These are phyloP conservation scores for Himalopsyche kuldschensis DNA, from an alignment of 2,888 invertebrate species.

Conservation along the genomic window DNA sequence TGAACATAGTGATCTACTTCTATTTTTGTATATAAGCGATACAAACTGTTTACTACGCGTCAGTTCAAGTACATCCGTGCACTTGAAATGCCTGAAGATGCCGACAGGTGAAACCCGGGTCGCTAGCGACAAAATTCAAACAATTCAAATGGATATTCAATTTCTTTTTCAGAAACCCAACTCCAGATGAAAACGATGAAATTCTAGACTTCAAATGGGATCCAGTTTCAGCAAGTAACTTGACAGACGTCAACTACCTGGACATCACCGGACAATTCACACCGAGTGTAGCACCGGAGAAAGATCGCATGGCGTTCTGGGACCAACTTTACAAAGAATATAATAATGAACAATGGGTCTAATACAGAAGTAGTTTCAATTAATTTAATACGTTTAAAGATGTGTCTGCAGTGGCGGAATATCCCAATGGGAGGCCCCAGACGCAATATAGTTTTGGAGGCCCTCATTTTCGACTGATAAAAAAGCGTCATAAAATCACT, in stretches of 20 bases:
- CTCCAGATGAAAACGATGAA: conserved; percentile 57
- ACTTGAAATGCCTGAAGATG: no score
- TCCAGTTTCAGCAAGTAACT: conserved; percentile 51
- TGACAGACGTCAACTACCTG: conserved; percentile 52
- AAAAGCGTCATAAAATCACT: no score
- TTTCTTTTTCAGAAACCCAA: conserved; percentile 54
- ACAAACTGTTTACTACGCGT: no score
- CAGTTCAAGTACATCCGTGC: no score
- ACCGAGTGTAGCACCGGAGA: conserved; percentile 56
- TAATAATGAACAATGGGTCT: conserved; percentile 41
- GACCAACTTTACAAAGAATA: conserved; percentile 53
- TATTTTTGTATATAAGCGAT: no score
- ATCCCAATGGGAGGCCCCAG: no score
- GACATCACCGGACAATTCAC: conserved; percentile 61
- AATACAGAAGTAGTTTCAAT: background rate
- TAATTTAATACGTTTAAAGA: background rate
- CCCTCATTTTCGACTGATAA: no score
- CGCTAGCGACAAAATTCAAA: no score
- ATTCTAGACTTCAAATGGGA: conserved; percentile 58
- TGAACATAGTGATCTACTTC: no score
- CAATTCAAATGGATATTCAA: background rate
- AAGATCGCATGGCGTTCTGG: conserved; percentile 61
- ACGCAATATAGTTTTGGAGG: no score
- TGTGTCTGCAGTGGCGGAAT: no score
- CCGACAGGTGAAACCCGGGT: no score